These are phyloP conservation scores for Enteromius afrohamiltoni DNA, from an alignment of 2,797 vertebrate species.

Conservation along the genomic window DNA sequence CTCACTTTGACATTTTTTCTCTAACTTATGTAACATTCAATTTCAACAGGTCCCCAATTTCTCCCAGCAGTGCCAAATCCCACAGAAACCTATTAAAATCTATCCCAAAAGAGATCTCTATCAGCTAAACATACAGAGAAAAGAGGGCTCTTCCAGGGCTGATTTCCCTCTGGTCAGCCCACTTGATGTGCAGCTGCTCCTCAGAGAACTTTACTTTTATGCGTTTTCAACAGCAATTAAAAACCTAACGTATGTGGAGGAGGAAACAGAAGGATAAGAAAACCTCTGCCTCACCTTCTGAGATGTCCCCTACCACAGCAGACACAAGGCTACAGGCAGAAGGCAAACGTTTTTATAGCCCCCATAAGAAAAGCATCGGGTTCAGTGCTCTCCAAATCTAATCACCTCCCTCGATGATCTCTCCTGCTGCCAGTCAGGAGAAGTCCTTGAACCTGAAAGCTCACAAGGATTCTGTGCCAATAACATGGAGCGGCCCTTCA, in stretches of 20 bases:
- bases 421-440: constrained; percentile 49
- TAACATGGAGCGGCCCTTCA: constrained; percentile 59
- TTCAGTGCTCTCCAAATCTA: constrained; percentile 76
- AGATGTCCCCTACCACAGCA: constrained; percentile 13
- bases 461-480: constrained; percentile 48
- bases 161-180: constrained; percentile 55
- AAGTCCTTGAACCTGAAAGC: constrained; percentile 70
- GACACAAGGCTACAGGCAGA: constrained; percentile 59
- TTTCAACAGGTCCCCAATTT: constrained; percentile 46
- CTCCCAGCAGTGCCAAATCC: constrained; percentile 55
- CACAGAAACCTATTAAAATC: constrained; percentile 62
- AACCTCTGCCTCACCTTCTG: constrained; percentile 65
- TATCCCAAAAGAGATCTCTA: constrained; percentile 53
- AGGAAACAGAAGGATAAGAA: constrained; percentile 59
- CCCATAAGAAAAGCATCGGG: constrained; percentile 76
- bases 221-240: constrained; percentile 65
- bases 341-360: constrained; percentile 72
- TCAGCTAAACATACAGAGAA: constrained; percentile 62
- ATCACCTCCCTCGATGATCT: constrained; percentile 68
- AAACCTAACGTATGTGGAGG: constrained; percentile 59
- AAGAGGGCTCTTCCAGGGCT: constrained; percentile 51
- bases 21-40: constrained; percentile 3
- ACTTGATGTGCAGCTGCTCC: constrained; percentile 53
- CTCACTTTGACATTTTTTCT: constrained; percentile 32
- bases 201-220: constrained; percentile 59